Base-by-base conservation (phyloP, 64 coral and sea anemone species). In the Trachythela sp. region DNA sequence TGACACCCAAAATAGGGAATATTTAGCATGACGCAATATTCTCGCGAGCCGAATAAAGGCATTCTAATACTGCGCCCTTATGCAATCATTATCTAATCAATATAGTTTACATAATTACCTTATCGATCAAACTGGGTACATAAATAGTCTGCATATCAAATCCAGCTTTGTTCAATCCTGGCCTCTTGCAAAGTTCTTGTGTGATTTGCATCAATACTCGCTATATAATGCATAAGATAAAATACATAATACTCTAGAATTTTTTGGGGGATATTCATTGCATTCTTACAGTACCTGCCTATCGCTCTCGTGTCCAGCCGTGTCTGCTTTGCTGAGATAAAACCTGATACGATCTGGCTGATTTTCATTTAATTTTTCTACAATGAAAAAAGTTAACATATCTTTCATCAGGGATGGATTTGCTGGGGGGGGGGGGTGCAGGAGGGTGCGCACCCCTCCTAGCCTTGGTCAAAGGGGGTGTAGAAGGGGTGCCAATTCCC, bases 121-220 rank as follows among this genome's bases (percentile, higher is more conserved):
- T 94, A 31, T 99, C 96, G 29, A 99, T 11, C 4, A 99, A 54
- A 48, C 77, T 95, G 54, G 96, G 96, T 27, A 99, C 92, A 85
- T 84, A 99, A 41, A 99, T 99, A 10, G 96, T 99, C 17, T 88
- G 96, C 89, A 99, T 99, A 71, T 99, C 96, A 99, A 99, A 99
- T 37, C 96, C 96, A 87, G 96, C 96, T 91, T 95, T 99, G 77
- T 99, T 99, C 42, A 99, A 86, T 60, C 96, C 96, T 68, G 96
- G 96, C 39, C 96, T 91, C 54, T 99, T 99, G 34, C 96, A 99
- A 9, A 99, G 89, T 31, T 99, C 96, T 75, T 99, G 96, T 9
- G 96, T 99, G 22, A 99, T 99, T 54, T 99, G 96, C 96, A 99
- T 99, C 48, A 99, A 48, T 8, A 99, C 96, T 87, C 94, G 92